Base-by-base conservation (phyloP, 2,113 vertebrate genomes). In the Periophthalmus modestus region DNA sequence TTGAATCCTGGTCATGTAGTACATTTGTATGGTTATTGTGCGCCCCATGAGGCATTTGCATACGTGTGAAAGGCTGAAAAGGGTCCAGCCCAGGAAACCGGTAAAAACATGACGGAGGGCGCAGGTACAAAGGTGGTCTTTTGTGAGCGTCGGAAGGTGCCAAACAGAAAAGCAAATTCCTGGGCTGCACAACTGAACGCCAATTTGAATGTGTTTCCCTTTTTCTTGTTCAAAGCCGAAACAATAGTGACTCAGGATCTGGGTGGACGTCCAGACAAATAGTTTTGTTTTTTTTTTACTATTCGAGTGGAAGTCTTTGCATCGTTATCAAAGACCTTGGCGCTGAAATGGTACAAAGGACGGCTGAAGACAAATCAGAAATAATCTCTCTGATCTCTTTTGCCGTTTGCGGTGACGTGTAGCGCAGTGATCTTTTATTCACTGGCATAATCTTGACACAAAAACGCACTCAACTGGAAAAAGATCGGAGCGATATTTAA, bases 91-190 rank as follows among this genome's bases (percentile, higher is more conserved):
- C 88, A 92, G 93, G 92, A 94, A 94, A 92, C 92, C 89, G 77
- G 93, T 92, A 89, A 81, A 85, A 68, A 84, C 71, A 88, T 78
- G 5, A 90, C 87, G 87, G 82, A 89, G 78, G 79, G 83, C 69
- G 16, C 88, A 84, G 89, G 90, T 90, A 92, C 91, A 93, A 92
- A 92, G 89, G 86, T 82, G 77, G 59, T 43, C 86, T 73, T 92
- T 93, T 94, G 92, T 92, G 82, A 68, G 2, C 46, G 19, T 89
- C 87, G 87, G 89, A 92, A 89, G 90, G 88, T 90, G 89, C 85
- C 90, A 92, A 87, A 92, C 84, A 79, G 89, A 75, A 88, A 93
- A 93, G 86, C 91, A 92, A 94, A 94, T 93, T 93, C 92, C 87
- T 89, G 79, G 88, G 85, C 85, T 9, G 73, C 87, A 84, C 88